A percentile compares a stretch with the other conserved stretches of the same genome.
These are phyloP conservation scores for Gyps fulvus DNA, from an alignment of 2,113 vertebrate genomes.

Conservation along the genomic window DNA sequence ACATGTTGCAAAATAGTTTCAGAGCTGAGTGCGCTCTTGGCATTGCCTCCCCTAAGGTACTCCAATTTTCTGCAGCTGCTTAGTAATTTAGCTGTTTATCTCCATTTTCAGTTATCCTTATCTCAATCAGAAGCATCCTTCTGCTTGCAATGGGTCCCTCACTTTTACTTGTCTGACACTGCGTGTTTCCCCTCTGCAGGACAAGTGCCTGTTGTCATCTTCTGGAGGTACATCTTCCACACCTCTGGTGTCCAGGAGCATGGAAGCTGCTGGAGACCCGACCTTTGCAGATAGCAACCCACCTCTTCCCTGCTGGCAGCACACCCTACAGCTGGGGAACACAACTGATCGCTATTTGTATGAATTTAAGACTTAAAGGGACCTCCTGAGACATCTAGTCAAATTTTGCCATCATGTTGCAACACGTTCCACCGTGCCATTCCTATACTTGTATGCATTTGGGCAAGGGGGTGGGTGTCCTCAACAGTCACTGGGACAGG, in stretches of 20 bases:
- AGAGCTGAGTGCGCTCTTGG: not conserved
- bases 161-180: not conserved
- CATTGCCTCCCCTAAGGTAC: not conserved
- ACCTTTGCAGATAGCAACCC: not conserved
- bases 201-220: not conserved
- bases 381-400: not conserved
- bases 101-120: not conserved
- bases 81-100: not conserved
- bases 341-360: not conserved
- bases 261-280: not conserved
- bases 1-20: not conserved
- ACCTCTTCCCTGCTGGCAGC: not conserved
- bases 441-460: fast-evolving
- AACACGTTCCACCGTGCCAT: not conserved
- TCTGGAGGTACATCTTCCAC: not conserved
- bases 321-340: not conserved
- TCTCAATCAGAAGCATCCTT: not conserved
- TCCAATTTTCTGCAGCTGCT: not conserved
- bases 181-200: not conserved
- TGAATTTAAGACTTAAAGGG: not conserved
- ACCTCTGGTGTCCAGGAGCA: not conserved
- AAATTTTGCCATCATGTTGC: not conserved
- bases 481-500: not conserved
- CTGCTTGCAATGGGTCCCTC: not conserved
- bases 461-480: not conserved